Evolutionary conservation across 2,888 invertebrate species (phyloP).

Genomic region (Abscondita cerata): DNA sequence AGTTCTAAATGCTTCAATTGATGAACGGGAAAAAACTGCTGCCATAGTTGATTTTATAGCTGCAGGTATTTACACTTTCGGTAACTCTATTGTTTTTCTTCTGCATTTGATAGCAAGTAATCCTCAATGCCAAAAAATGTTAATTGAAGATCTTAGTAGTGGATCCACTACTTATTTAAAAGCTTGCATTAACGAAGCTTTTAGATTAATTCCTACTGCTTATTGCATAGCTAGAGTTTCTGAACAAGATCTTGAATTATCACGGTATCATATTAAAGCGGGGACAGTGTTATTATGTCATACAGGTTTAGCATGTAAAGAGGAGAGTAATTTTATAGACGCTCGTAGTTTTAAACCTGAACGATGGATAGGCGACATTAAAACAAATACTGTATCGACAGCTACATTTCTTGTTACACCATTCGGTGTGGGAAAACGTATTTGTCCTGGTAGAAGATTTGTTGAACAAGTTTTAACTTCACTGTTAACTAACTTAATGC

Average conservation of each 20-base stretch:
- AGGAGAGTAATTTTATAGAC: slow-evolving; percentile 76
- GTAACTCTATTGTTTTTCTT: slow-evolving; percentile 81
- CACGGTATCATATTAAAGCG: slow-evolving; percentile 70
- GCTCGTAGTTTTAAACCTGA: slow-evolving; percentile 77
- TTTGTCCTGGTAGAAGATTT: slow-evolving; percentile 87
- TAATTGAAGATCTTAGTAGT: slow-evolving; percentile 66
- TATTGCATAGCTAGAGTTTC: slow-evolving; percentile 79
- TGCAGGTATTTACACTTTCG: slow-evolving; percentile 82
- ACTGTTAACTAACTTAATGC: slow-evolving; percentile 72
- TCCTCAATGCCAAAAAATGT: slow-evolving; percentile 68
- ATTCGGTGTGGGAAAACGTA: slow-evolving; percentile 80
- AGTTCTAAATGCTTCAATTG: slow-evolving; percentile 75
- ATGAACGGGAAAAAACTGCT: slow-evolving; percentile 82
- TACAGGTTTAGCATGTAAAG: slow-evolving; percentile 81
- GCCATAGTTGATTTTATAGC: slow-evolving; percentile 87
- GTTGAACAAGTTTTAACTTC: slow-evolving; percentile 80
- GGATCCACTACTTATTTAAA: slow-evolving; percentile 73
- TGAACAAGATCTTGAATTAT: slow-evolving; percentile 72
- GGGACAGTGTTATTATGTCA: slow-evolving; percentile 84
- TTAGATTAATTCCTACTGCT: slow-evolving; percentile 77
- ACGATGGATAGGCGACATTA: slow-evolving; percentile 70
- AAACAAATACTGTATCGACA: slow-evolving; percentile 53
- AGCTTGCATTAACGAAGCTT: slow-evolving; percentile 81
- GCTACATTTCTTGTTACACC: slow-evolving; percentile 75
- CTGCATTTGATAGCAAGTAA: slow-evolving; percentile 76